Conservation (phyloP, 1,140 invertebrate genomes). For the Drosophila repleta region DNA sequence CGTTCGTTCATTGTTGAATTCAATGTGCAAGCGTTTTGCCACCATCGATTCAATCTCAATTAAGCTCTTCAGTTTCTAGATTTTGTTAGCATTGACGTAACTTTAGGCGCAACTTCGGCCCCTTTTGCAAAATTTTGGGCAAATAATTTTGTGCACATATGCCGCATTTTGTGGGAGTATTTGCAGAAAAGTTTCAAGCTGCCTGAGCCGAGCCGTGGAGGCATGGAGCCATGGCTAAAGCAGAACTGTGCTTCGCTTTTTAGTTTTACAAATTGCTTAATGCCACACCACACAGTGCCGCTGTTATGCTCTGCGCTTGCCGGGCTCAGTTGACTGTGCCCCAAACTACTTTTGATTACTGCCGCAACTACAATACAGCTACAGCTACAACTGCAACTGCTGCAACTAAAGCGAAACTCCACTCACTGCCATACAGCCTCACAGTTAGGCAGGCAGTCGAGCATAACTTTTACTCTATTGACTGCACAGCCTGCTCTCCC, state of each 20-base stretch:
- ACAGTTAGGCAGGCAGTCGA: constrained; percentile 44
- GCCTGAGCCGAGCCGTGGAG: constrained; percentile 41
- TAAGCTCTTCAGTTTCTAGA: constrained; percentile 16
- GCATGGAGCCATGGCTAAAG: constrained; percentile 49
- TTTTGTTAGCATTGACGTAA: constrained; percentile 1
- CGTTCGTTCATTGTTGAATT: background rate
- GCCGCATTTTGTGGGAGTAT: constrained; percentile 46
- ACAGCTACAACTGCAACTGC: constrained; percentile 20
- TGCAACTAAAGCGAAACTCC: constrained; percentile 34
- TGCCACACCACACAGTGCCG: constrained; percentile 6
- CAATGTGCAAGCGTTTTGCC: background rate
- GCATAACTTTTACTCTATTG: constrained; percentile 80
- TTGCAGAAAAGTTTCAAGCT: constrained; percentile 70
- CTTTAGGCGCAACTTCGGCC: background rate
- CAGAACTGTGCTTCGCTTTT: constrained; percentile 51
- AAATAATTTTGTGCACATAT: constrained; percentile 48
- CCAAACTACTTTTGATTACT: constrained; percentile 80
- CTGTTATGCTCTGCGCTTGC: background rate
- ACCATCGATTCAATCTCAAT: constrained; percentile 16
- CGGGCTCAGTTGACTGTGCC: constrained; percentile 34
- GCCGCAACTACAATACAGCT: constrained; percentile 57
- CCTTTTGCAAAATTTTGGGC: constrained; percentile 22
- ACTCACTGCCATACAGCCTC: constrained; percentile 53
- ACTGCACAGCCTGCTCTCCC: constrained; percentile 20
- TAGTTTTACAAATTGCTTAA: constrained; percentile 55